phyloP scores from a whole-genome alignment of 2,888 invertebrate species.

The Platypus cylindrus region DNA sequence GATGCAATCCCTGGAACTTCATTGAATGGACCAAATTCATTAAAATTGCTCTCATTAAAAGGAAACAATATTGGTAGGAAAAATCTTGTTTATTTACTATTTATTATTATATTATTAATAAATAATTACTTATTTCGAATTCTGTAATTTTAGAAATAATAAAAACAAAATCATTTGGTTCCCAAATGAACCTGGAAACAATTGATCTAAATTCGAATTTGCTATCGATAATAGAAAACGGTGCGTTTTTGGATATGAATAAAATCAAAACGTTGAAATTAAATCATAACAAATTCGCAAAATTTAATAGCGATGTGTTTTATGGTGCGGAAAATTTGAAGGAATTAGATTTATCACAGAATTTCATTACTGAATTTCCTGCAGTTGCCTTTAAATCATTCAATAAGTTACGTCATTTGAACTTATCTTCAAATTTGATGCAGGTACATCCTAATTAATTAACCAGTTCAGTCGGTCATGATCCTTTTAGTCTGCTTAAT shows the following conservation, averaged over 20 bases:
- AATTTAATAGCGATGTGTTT: constrained; percentile 76
- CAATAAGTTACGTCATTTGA: constrained; percentile 55
- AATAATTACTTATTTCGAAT: constrained; percentile 2
- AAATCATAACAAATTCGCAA: constrained; percentile 63
- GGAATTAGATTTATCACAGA: constrained; percentile 72
- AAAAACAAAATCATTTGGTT: constrained; percentile 50
- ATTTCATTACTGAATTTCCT: constrained; percentile 74
- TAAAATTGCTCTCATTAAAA: constrained; percentile 60
- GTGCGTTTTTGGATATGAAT: constrained; percentile 55
- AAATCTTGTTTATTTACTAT: background rate
- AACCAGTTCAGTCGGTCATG: no score
- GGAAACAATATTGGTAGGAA: constrained; percentile 66
- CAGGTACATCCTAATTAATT: constrained; percentile 54
- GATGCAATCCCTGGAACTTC: constrained; percentile 63
- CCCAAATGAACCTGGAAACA: constrained; percentile 56
- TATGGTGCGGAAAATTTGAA: constrained; percentile 62
- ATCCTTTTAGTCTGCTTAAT: no score
- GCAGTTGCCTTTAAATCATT: constrained; percentile 62
- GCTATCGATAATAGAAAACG: constrained; percentile 62
- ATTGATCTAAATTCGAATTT: constrained; percentile 71
- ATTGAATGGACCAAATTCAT: constrained; percentile 64
- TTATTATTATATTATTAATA: background rate
- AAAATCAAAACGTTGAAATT: constrained; percentile 57
- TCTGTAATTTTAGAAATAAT: constrained; percentile 53
- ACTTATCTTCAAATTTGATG: constrained; percentile 76